Evolutionary conservation across 2,888 invertebrate species (phyloP), one percentile per base, ranked within the genome.

Genomic region (Eilema depressum): DNA sequence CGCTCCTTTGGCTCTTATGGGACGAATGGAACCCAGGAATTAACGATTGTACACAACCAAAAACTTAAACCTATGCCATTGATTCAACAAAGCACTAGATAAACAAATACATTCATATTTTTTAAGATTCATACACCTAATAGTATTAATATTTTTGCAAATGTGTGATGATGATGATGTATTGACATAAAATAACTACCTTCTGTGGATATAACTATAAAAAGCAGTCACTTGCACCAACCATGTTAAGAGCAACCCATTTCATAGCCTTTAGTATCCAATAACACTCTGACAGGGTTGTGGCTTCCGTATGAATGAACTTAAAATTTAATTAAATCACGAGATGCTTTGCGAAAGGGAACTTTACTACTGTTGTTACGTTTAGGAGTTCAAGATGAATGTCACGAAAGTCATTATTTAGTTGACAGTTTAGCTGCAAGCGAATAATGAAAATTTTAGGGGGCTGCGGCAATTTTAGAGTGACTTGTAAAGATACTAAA

Each of bases 291-390:
- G 72, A 77, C 71, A 75, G 72, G 71, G 60, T 65, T 63, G 82
- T 59, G 86, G 85, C 85, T 86, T 85, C 80, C 77, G 62, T 75
- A 67, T 73, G 79, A 77, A 74, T 82, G 80, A 83, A 80, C 83
- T 79, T 79, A 79, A 83, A 82, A 75, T 85, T 86, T 86, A 86
- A 86, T 86, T 85, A 84, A 85, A 83, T 81, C 76, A 78, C 66
- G 69, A 81, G 75, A 68, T 73, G 74, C 72, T 56, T 75, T 71
- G 56, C n/a, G 65, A 66, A 59, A 63, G 63, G 66, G 56, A 69
- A 28, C 61, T 62, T 68, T 69, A 68, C 33, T 53, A 28, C 47
- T 62, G 66, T 70, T 67, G 60, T 72, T 60, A 73, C 73, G 76
- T 78, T 78, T 74, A 73, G 64, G 68, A 26, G 25, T 61, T 63